These are phyloP conservation scores for Molossus molossus DNA, from an alignment of 2,797 vertebrate genomes.

Conservation along the genomic window DNA sequence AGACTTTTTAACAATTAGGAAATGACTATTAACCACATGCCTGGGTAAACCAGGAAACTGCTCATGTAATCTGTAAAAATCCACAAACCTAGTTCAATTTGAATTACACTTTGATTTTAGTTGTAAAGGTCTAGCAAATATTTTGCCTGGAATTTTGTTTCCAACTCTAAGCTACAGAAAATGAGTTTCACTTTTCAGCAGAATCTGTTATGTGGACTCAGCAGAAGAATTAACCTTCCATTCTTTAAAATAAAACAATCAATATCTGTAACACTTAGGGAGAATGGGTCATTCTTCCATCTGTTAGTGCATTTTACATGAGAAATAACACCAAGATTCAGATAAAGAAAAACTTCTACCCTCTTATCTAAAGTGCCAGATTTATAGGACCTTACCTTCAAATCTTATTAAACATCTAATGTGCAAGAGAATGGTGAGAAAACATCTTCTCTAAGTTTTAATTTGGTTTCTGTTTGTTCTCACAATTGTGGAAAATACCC, in stretches of 20 bases:
- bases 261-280: slow-evolving; percentile 40
- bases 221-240: slow-evolving; percentile 62
- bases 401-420: neutral
- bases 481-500: neutral
- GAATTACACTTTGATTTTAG: slow-evolving; percentile 32
- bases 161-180: slow-evolving; percentile 35
- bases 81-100: neutral
- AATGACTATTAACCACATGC: neutral
- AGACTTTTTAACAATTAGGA: slow-evolving; percentile 41
- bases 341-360: neutral
- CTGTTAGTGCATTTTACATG: slow-evolving; percentile 42
- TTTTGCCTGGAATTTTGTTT: slow-evolving; percentile 51
- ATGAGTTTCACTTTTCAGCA: slow-evolving; percentile 69
- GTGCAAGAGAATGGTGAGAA: neutral
- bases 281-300: slow-evolving; percentile 55
- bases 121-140: slow-evolving; percentile 46
- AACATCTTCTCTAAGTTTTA: slow-evolving; percentile 8
- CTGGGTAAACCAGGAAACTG: slow-evolving; percentile 11
- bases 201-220: slow-evolving; percentile 74
- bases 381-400: neutral
- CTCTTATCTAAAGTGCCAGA: neutral
- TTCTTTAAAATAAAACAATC: slow-evolving; percentile 77
- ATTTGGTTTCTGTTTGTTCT: slow-evolving; percentile 36
- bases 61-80: slow-evolving; percentile 11
- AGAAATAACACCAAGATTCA: slow-evolving; percentile 29